These are phyloP conservation scores for Phataginus tricuspis DNA, from an alignment of 2,797 vertebrate species.

Conservation along the genomic window DNA sequence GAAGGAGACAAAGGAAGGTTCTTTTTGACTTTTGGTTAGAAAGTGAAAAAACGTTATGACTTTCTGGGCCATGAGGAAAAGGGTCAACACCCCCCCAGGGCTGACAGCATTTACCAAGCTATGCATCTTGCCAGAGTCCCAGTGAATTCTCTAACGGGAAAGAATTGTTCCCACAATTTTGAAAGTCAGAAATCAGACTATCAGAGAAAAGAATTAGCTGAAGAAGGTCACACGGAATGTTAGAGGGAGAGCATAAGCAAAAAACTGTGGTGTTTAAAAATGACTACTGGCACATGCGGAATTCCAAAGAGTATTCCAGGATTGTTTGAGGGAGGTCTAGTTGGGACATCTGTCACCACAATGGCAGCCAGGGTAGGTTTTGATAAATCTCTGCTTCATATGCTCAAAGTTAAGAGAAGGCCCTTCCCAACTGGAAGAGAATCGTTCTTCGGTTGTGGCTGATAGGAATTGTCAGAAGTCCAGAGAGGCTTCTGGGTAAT, in stretches of 20 bases:
- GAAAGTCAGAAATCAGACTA: conserved; percentile 4
- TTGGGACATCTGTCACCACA: conserved; percentile 58
- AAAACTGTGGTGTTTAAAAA: not conserved
- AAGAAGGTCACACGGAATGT: conserved; percentile 39
- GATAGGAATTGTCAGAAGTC: not conserved
- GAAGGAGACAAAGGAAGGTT: not conserved
- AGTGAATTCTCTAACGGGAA: not conserved
- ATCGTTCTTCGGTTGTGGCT: not conserved
- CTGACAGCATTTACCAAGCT: not conserved
- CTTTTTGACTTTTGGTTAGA: not conserved
- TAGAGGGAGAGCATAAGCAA: not conserved
- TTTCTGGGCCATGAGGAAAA: not conserved
- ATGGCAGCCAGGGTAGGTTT: conserved; percentile 58
- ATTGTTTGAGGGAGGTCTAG: conserved; percentile 48
- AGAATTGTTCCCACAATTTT: not conserved
- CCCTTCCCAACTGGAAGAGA: not conserved
- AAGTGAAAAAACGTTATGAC: not conserved
- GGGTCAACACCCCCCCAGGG: not conserved
- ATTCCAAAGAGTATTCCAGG: conserved; percentile 61
- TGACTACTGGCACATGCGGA: not conserved
- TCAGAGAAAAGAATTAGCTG: not conserved
- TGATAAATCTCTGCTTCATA: not conserved
- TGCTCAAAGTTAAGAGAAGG: conserved; percentile 7
- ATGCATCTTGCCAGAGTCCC: not conserved
- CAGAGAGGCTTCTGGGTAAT: not conserved